A percentile compares a stretch with the other conserved stretches of the same genome.
These are phyloP conservation scores for Molossus molossus DNA, from an alignment of 2,797 vertebrate species.

Conservation along the genomic window DNA sequence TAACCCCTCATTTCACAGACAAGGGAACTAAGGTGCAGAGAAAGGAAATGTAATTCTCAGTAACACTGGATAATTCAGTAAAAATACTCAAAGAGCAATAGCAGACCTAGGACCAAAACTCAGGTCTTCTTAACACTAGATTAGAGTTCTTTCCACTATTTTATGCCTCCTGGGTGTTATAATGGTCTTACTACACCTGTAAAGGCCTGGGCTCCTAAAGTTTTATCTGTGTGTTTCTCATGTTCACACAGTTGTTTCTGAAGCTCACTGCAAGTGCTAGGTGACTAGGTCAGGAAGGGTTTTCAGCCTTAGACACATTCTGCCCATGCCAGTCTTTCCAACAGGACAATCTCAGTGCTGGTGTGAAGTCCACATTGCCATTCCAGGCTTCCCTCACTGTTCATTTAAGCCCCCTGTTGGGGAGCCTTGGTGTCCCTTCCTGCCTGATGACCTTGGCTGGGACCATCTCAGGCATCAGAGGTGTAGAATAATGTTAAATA, in stretches of 20 bases:
- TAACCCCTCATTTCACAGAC: background rate
- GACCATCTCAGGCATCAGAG: background rate
- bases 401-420: background rate
- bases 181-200: background rate
- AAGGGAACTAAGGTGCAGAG: background rate
- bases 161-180: background rate
- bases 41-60: background rate
- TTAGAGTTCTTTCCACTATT: background rate
- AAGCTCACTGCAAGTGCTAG: background rate
- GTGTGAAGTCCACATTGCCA: background rate
- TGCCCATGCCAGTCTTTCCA: background rate
- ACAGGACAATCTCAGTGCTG: background rate
- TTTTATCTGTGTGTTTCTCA: background rate
- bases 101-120: background rate
- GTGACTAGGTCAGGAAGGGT: background rate
- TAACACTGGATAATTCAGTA: background rate
- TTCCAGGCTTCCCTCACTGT: background rate
- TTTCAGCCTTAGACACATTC: background rate
- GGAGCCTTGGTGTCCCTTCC: background rate
- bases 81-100: background rate
- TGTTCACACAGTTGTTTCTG: background rate
- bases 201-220: background rate
- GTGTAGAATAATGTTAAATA: background rate
- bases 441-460: background rate
- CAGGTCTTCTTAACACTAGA: background rate